Evolutionary conservation across 2,113 vertebrate genomes (phyloP), one percentile per base, ranked within the genome.

Genomic region (Atractosteus spatula): DNA sequence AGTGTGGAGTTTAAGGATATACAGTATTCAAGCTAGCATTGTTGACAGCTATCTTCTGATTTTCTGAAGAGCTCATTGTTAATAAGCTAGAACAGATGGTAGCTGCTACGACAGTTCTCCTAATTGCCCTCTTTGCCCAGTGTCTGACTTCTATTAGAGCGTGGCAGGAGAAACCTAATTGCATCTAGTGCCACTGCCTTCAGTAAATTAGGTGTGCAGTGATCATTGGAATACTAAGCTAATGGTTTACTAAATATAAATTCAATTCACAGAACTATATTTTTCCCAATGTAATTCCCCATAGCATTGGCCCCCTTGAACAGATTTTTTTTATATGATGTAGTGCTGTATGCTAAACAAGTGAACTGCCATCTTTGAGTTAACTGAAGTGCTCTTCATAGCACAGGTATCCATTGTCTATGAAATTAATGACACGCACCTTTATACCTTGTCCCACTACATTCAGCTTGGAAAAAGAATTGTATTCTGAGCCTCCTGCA

Each of bases 71-170:
- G 43, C 55, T 70, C 70, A 75, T 29, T 59, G 69, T 71, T 70
- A 73, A 80, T 66, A 42, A 2, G 44, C 54, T 43, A 44, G 76
- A 76, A 71, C 76, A 78, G 79, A 78, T 80, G 73, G 74, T 69
- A 65, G 73, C 68, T 69, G 76, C 71, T 65, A 42, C 45, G 44
- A 68, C 63, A 70, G 51, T 17, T 29, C 69, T 57, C 72, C 56
- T 68, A 74, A 74, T 79, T 76, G 74, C 68, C 74, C 59, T 65
- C 44, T 66, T 68, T 69, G 55, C 69, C 78, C 78, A 71, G 69
- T 71, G 74, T 43, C 70, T 71, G 61, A 6, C 68, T 62, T 71
- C 66, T 75, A 71, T 69, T 79, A 74, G 68, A 74, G 69, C 64
- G 70, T 70, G 41, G 12, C 76, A 69, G 66, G 51, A 42, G 72